Evolutionary conservation across 2,888 invertebrate species (phyloP).

Genomic region (Spodoptera littoralis): DNA sequence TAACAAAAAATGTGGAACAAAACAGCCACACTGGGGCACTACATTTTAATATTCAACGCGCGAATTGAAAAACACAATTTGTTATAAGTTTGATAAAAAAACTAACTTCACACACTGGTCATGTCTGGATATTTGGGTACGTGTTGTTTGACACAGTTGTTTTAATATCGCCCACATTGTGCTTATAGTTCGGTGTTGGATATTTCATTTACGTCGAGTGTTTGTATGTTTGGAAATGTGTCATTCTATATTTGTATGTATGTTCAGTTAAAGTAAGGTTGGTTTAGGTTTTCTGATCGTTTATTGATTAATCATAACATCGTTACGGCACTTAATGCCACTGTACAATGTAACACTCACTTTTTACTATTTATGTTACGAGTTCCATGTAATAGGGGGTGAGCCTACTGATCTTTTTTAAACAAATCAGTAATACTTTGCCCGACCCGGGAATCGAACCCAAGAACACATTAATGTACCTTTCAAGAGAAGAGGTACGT

Average conservation of each 20-base stretch:
- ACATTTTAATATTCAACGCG: slow-evolving; percentile 27
- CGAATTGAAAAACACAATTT: slow-evolving; percentile 40
- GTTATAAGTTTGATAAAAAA: slow-evolving; percentile 35
- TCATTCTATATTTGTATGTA: background rate
- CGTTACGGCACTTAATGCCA: no score
- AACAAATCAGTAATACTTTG: no score
- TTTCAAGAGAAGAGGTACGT: no score
- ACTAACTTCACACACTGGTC: slow-evolving; percentile 34
- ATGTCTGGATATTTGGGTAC: slow-evolving; percentile 21
- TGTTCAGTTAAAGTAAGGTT: no score
- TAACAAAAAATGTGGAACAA: background rate
- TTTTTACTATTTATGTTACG: no score
- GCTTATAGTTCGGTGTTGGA: slow-evolving; percentile 11
- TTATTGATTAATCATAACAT: no score
- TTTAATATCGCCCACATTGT: slow-evolving; percentile 22
- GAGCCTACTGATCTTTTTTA: no score
- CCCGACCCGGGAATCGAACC: no score
- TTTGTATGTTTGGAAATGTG: background rate
- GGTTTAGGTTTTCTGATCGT: no score
- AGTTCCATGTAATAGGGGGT: no score
- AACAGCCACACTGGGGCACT: background rate
- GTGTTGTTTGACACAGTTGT: slow-evolving; percentile 25
- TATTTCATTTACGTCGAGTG: slow-evolving; percentile 13
- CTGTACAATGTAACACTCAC: no score
- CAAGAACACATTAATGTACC: no score